phyloP scores from a whole-genome alignment of 2,888 invertebrate species.

The Lithosia quadra region DNA sequence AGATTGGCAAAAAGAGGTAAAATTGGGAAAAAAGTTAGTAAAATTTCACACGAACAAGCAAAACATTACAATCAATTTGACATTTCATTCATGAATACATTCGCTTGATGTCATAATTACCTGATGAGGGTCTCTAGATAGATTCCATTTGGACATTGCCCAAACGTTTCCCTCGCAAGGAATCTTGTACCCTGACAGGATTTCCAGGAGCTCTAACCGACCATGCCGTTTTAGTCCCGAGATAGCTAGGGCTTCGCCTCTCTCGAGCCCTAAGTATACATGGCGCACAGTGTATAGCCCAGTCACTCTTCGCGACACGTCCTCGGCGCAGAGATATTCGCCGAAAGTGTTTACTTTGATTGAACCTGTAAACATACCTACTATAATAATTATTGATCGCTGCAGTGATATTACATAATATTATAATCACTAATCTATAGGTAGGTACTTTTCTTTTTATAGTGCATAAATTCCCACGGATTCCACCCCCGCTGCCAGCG shows the following conservation, averaged over 20 bases:
- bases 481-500: too few relatives aligned
- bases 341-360: slow-evolving; percentile 63
- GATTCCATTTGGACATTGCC: slow-evolving; percentile 67
- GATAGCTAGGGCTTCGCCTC: slow-evolving; percentile 71
- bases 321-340: slow-evolving; percentile 64
- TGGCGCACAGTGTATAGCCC: slow-evolving; percentile 57
- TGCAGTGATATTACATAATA: too few relatives aligned
- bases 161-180: slow-evolving; percentile 62
- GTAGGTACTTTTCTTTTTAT: too few relatives aligned
- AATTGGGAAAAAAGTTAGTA: too few relatives aligned
- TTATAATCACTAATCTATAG: too few relatives aligned
- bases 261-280: slow-evolving; percentile 68
- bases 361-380: slow-evolving; percentile 43
- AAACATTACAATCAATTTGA: neutral
- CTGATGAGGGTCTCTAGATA: slow-evolving; percentile 57
- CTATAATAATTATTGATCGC: neutral
- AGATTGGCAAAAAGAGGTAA: too few relatives aligned
- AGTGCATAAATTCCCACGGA: too few relatives aligned
- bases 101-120: slow-evolving; percentile 43
- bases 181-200: slow-evolving; percentile 66
- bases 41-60: too few relatives aligned
- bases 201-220: slow-evolving; percentile 61
- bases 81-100: neutral
- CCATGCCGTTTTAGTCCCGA: slow-evolving; percentile 70
- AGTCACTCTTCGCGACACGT: slow-evolving; percentile 52